phyloP scores from a whole-genome alignment of 2,797 vertebrate genomes.

The Botia kubotai region DNA sequence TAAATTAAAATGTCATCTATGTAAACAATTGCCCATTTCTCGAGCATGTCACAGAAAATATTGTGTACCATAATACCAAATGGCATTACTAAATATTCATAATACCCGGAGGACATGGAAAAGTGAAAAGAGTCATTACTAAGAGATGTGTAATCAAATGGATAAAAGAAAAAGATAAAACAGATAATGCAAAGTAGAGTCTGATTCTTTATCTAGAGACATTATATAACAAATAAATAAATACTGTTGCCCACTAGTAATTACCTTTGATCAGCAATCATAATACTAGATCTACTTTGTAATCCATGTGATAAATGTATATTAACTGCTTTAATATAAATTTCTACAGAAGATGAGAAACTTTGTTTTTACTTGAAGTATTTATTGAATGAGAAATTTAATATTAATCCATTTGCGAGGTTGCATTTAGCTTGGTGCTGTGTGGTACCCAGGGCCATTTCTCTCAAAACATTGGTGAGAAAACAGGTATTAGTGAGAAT shows the following conservation, averaged over 20 bases:
- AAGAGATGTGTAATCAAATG: neutral
- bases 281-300: slow-evolving; percentile 1
- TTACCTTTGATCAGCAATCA: slow-evolving; percentile 5
- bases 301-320: neutral
- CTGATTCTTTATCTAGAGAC: slow-evolving; percentile 10
- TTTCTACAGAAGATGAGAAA: neutral
- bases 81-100: no score
- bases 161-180: neutral
- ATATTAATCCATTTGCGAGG: neutral
- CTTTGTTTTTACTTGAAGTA: neutral
- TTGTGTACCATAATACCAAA: no score
- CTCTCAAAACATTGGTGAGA: neutral
- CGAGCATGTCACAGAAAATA: no score
- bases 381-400: neutral
- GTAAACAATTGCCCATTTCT: no score
- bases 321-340: neutral
- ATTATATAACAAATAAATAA: neutral
- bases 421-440: neutral
- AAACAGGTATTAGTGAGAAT: neutral
- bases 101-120: no score
- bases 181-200: neutral
- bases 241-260: neutral
- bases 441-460: neutral
- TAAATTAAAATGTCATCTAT: no score
- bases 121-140: neutral